Base-by-base conservation (phyloP, 2,113 vertebrate genomes). In the Nanorana parkeri region DNA sequence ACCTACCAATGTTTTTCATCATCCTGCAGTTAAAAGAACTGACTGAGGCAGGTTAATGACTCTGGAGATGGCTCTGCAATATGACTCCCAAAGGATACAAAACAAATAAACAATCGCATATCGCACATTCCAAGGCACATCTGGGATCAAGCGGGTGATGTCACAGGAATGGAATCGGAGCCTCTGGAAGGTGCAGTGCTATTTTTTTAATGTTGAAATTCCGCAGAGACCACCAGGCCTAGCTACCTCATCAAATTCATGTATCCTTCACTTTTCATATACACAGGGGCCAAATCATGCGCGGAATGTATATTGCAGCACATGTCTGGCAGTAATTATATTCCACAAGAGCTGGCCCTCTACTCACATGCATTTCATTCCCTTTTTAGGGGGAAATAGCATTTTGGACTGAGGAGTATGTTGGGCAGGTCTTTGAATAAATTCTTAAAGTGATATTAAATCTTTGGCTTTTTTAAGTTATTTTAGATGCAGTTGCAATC, bases 221-320 rank as follows among this genome's bases (percentile, higher is more conserved):
- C 79, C 41, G 36, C 79, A 81, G 69, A 74, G 79, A 81, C 79
- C 79, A 74, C 60, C 69, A 66, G 69, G 60, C 79, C 61, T 52
- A 55, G 65, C 63, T 81, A 81, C 79, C 79, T 81, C 68, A 81
- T 73, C 56, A 19, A 73, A 66, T 66, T 69, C 79, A 65, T 66
- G 79, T 55, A 74, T 81, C 60, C 79, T 73, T 81, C 26, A 41
- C 68, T 74, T 81, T 81, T 74, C 51, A 74, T 81, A 81, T 66
- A 74, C 79, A 81, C 69, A 81, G 79, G 26, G 68, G 79, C 68
- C 79, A 74, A 81, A 69, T 74, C 79, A 73, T 81, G 79, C 66
- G 79, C 51, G 79, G 79, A 81, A 81, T 81, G 79, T 81, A 81
- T 81, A 74, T 69, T 81, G 69, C n/a, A 73, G 79, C 79, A 73